Base-by-base conservation (phyloP, 35 echinoderm and acorn worm genomes). In the Strongylocentrotus purpuratus region DNA sequence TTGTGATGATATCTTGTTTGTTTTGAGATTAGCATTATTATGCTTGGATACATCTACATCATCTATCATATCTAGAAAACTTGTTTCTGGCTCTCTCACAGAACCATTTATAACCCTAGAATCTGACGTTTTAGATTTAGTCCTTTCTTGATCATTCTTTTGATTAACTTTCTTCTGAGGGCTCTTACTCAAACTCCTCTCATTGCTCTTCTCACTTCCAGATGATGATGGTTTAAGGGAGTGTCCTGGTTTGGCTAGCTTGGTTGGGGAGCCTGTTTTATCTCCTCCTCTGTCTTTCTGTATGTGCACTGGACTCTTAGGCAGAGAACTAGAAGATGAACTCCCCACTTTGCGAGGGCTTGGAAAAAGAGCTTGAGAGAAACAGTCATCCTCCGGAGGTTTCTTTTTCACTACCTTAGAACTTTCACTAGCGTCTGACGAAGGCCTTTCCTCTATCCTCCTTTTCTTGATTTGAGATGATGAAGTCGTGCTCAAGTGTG, bases 341-440 rank as follows among this genome's bases (percentile, higher is more conserved):
- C 58, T 59, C 28, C 46, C 92, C 13, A 94, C 4, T n/a, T 14
- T 55, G 32, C 25, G 31, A 58, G 58, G 46, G 92, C 32, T 94
- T 94, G 32, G 92, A 58, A 94, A 61, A 9, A 33, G 48, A 25
- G 32, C 92, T 94, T 94, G 92, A 33, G 45, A 33, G 33, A 46
- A 46, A 33, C 12, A 28, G 41, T 46, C 45, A 22, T 89, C 87
- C 45, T 46, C 87, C n/a, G 45, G 87, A 33, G 87, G 32, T 33
- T 33, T 45, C 45, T 89, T 89, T 89, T 89, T 89, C 33, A 89
- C 20, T 33, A 45, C 45, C 87, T 89, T 89, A 45, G 87, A 46
- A 89, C 32, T 46, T 15, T 33, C 87, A 12, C 6, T 32, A 35
- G n/a, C 20, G 10, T 87, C 33, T 17, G 87, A 89, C 14, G 87